These are phyloP conservation scores for Caenorhabditis remanei DNA, from an alignment of 1,140 invertebrate genomes.

Conservation along the genomic window DNA sequence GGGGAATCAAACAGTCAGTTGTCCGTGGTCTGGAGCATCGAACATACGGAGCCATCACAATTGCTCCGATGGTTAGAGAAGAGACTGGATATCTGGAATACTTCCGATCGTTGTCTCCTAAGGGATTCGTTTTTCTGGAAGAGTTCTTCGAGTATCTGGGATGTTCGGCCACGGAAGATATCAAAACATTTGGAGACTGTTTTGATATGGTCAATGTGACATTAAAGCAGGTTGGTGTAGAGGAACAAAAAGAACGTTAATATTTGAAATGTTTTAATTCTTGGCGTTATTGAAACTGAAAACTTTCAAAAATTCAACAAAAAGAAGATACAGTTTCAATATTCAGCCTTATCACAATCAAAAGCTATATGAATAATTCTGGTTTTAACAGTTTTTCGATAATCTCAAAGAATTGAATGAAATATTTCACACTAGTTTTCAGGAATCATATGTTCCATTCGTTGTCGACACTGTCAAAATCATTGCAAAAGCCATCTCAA, in stretches of 20 bases:
- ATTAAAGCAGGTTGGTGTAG: constrained; percentile 75
- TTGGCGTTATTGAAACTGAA: too few species aligned
- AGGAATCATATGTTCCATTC: constrained; percentile 90
- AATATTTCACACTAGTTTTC: constrained; percentile 71
- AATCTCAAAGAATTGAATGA: too few species aligned
- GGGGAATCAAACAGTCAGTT: constrained; percentile 83
- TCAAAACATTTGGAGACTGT: constrained; percentile 73
- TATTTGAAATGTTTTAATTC: too few species aligned
- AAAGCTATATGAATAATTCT: too few species aligned
- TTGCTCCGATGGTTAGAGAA: constrained; percentile 72
- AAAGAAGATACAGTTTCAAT: too few species aligned
- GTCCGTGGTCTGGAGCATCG: constrained; percentile 82
- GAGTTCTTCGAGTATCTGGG: constrained; percentile 85
- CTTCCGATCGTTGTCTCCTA: constrained; percentile 31
- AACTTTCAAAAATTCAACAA: too few species aligned
- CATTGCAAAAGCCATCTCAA: constrained; percentile 85
- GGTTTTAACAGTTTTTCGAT: too few species aligned
- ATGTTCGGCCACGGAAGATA: constrained; percentile 70
- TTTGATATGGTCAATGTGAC: constrained; percentile 78
- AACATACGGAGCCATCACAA: constrained; percentile 82
- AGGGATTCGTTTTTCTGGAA: constrained; percentile 83
- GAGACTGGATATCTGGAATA: constrained; percentile 58
- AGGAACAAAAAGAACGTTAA: too few species aligned
- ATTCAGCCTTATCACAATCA: too few species aligned
- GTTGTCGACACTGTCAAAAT: constrained; percentile 90